These are phyloP conservation scores for Crotalus tigris DNA, from an alignment of 2,113 vertebrate species.

Conservation along the genomic window DNA sequence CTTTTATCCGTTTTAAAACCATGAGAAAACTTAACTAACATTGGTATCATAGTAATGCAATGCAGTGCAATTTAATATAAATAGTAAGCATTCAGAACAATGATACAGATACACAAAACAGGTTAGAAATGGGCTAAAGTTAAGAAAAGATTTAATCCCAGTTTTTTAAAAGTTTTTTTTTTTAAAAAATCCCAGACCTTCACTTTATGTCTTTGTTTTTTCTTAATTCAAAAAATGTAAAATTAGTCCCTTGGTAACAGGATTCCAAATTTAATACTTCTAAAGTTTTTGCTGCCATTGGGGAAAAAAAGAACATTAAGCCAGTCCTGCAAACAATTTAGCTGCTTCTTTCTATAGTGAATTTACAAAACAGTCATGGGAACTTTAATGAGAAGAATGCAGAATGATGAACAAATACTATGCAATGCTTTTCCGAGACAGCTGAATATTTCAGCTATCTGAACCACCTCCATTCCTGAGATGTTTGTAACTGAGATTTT, in stretches of 20 bases:
- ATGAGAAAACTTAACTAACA: background rate
- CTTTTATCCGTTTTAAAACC: background rate
- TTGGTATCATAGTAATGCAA: background rate
- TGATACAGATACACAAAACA: background rate
- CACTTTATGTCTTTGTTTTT: background rate
- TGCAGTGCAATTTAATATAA: background rate
- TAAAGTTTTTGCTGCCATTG: background rate
- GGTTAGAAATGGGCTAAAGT: background rate
- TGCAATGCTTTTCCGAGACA: slow-evolving; percentile 5
- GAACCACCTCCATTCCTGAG: slow-evolving; percentile 19
- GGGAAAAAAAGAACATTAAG: background rate
- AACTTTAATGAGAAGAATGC: slow-evolving; percentile 11
- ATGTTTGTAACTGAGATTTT: slow-evolving; percentile 16
- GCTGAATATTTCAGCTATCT: slow-evolving; percentile 17
- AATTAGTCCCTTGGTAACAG: background rate
- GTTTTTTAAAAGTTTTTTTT: background rate
- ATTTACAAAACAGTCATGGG: slow-evolving; percentile 12
- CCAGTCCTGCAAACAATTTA: background rate
- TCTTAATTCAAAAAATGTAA: background rate
- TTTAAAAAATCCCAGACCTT: background rate
- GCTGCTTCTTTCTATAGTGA: background rate
- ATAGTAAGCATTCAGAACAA: background rate
- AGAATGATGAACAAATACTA: slow-evolving; percentile 16
- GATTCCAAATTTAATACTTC: background rate
- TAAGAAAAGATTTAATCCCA: background rate